phyloP scores from a whole-genome alignment of 2,888 invertebrate species.

The Melanotus villosus region DNA sequence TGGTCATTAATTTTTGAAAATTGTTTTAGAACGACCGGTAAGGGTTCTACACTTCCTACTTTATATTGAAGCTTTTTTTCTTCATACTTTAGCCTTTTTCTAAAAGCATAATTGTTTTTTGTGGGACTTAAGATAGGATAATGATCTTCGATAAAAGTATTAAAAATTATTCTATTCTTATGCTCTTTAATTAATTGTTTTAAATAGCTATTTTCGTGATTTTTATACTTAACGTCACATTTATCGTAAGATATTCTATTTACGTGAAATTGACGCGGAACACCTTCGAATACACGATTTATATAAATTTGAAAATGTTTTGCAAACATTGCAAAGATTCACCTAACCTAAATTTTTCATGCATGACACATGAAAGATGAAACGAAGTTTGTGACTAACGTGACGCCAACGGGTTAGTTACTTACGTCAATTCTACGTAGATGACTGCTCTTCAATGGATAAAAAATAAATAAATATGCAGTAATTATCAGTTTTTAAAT shows the following conservation, averaged over 20 bases:
- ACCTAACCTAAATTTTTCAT: too few species aligned
- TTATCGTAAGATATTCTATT: not conserved
- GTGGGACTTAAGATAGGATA: slow-evolving; percentile 55
- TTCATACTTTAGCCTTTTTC: not conserved
- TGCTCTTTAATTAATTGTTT: slow-evolving; percentile 56
- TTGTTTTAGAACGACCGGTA: slow-evolving; percentile 73
- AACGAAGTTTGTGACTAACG: too few species aligned
- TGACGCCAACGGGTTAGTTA: too few species aligned
- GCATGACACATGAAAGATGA: too few species aligned
- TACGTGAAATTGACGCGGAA: not conserved
- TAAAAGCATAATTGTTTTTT: not conserved
- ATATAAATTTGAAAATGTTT: too few species aligned
- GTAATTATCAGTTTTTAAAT: too few species aligned
- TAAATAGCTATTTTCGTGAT: not conserved
- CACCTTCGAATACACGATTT: too few species aligned
- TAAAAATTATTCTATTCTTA: slow-evolving; percentile 64
- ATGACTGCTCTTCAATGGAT: too few species aligned
- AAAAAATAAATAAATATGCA: too few species aligned
- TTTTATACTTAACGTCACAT: not conserved
- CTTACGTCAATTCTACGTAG: too few species aligned
- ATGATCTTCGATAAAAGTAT: slow-evolving; percentile 63
- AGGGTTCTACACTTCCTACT: slow-evolving; percentile 60
- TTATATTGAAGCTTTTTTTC: too few species aligned
- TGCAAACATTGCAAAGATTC: too few species aligned
- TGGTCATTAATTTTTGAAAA: slow-evolving; percentile 65